These are phyloP conservation scores for Pedionomus torquatus DNA, from an alignment of 2,113 vertebrate genomes.

Conservation along the genomic window DNA sequence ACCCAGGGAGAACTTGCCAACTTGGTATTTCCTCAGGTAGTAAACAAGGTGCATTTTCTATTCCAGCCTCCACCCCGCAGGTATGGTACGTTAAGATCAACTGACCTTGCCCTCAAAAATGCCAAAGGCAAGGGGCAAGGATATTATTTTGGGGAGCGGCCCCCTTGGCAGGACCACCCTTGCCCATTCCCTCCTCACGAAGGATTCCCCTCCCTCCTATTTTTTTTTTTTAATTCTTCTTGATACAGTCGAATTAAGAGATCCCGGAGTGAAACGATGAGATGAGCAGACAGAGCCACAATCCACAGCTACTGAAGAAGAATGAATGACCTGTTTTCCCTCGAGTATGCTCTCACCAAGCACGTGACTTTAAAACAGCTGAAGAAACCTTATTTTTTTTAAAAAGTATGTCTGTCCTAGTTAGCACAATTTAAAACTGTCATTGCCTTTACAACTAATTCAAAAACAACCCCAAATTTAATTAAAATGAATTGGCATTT, in stretches of 20 bases:
- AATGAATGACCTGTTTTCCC: not conserved
- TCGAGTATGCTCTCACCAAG: not conserved
- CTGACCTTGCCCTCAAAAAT: not conserved
- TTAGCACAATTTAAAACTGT: conserved; percentile 47
- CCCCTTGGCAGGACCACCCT: not conserved
- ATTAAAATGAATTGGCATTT: conserved; percentile 32
- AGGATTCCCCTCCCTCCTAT: not conserved
- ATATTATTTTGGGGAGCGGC: not conserved
- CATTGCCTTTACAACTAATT: not conserved
- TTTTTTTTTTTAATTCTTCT: not conserved
- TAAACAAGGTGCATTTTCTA: not conserved
- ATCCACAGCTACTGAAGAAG: not conserved
- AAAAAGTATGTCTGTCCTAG: not conserved
- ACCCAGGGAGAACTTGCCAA: not conserved
- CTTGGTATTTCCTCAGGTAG: not conserved
- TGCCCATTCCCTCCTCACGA: not conserved
- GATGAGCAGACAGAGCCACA: not conserved
- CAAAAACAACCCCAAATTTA: not conserved
- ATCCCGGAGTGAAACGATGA: not conserved
- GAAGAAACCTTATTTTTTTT: conserved; percentile 8
- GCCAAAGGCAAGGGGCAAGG: not conserved
- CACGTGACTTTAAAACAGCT: conserved; percentile 29
- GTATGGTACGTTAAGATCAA: not conserved
- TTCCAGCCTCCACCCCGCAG: not conserved
- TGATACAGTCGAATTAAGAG: not conserved